These are phyloP conservation scores for Schlechtendalia chinensis DNA, from an alignment of 1,140 invertebrate species.

Conservation along the genomic window DNA sequence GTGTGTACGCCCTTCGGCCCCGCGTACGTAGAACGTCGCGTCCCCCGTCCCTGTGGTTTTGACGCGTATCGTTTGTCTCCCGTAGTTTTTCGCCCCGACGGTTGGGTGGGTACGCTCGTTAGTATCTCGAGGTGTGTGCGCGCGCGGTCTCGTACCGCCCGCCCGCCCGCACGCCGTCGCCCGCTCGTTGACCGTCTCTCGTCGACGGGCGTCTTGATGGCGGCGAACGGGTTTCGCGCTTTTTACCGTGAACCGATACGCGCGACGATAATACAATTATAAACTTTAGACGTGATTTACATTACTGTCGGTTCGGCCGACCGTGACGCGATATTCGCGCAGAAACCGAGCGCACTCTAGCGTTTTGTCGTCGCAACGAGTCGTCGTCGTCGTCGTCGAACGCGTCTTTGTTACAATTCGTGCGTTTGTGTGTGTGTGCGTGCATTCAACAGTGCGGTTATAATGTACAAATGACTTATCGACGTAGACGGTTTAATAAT, in stretches of 20 bases:
- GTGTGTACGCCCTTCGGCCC: too few relatives aligned
- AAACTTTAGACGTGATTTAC: too few relatives aligned
- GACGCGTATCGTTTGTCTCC: neutral
- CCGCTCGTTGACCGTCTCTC: too few relatives aligned
- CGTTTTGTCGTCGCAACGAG: constrained; percentile 10
- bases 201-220: too few relatives aligned
- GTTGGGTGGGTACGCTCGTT: too few relatives aligned
- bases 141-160: neutral
- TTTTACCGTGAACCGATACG: too few relatives aligned
- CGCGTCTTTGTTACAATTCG: constrained; percentile 34
- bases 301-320: neutral
- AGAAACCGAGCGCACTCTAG: constrained; percentile 16
- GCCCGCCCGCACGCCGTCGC: neutral
- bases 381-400: neutral
- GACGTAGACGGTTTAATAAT: neutral
- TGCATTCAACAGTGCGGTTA: neutral
- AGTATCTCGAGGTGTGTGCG: too few relatives aligned
- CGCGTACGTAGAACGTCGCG: neutral
- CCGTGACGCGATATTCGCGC: neutral
- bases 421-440: neutral
- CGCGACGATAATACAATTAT: neutral
- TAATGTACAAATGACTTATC: constrained; percentile 15
- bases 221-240: neutral
- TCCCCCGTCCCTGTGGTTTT: neutral
- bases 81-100: neutral